These are phyloP conservation scores for Dryobotodes eremita DNA, from an alignment of 2,888 invertebrate genomes.

Conservation along the genomic window DNA sequence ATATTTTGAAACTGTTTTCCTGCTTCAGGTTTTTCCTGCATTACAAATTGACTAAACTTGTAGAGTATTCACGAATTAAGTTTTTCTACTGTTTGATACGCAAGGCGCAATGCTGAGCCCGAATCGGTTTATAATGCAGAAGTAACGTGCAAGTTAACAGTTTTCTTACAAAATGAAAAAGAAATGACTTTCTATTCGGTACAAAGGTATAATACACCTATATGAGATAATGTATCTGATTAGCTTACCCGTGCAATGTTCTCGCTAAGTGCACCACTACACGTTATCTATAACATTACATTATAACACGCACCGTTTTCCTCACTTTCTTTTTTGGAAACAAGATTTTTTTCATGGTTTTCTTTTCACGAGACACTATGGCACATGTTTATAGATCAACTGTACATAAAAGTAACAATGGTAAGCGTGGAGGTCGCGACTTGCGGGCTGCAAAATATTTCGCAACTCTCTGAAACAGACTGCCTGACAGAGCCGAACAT, in stretches of 20 bases:
- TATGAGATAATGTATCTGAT: slow-evolving; percentile 66
- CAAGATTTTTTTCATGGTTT: slow-evolving; percentile 79
- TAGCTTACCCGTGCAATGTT: slow-evolving; percentile 76
- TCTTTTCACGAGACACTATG: slow-evolving; percentile 59
- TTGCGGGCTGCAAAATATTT: slow-evolving; percentile 79
- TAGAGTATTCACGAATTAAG: slow-evolving; percentile 19
- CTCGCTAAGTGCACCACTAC: slow-evolving; percentile 75
- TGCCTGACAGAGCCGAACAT: slow-evolving; percentile 82
- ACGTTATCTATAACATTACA: slow-evolving; percentile 73
- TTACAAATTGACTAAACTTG: slow-evolving; percentile 26
- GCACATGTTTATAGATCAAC: slow-evolving; percentile 55
- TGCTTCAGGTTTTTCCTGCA: slow-evolving; percentile 52
- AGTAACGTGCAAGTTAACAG: slow-evolving; percentile 37
- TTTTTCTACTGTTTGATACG: slow-evolving; percentile 28
- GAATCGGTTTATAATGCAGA: slow-evolving; percentile 11
- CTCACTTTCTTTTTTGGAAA: slow-evolving; percentile 83
- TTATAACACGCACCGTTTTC: slow-evolving; percentile 83
- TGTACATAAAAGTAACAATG: slow-evolving; percentile 57
- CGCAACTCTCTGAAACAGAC: slow-evolving; percentile 84
- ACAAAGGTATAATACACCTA: too few relatives aligned
- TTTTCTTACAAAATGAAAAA: slow-evolving; percentile 31
- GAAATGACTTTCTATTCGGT: slow-evolving; percentile 39
- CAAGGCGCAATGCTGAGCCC: slow-evolving; percentile 24
- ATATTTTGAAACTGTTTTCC: slow-evolving; percentile 62
- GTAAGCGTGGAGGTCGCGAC: slow-evolving; percentile 69